Evolutionary conservation across 2,797 vertebrate species (phyloP).

Genomic region (Diplodus sargus): DNA sequence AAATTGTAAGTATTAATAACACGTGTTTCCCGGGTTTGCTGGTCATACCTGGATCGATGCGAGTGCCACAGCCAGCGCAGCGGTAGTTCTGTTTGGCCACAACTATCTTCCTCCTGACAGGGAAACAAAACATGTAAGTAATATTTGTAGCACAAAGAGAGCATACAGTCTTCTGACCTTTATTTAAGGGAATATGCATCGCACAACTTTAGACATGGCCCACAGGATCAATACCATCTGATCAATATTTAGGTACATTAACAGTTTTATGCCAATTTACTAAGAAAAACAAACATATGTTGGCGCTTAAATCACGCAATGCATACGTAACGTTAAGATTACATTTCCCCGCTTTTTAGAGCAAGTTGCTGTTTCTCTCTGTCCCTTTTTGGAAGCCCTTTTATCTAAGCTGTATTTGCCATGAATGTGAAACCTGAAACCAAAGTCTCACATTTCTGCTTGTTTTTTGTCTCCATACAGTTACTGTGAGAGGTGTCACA

Average conservation of each 20-base stretch:
- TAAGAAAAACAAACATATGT: no score
- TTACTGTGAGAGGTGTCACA: neutral
- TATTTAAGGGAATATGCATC: neutral
- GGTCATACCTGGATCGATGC: slow-evolving; percentile 91
- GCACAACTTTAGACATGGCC: neutral
- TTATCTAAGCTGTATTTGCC: neutral
- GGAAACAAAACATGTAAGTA: neutral
- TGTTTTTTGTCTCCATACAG: neutral
- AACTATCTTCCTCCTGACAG: slow-evolving; percentile 91
- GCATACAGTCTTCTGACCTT: neutral
- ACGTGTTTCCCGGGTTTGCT: neutral
- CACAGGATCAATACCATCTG: neutral
- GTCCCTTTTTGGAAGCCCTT: neutral
- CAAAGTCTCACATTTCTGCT: neutral
- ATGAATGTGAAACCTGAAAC: neutral
- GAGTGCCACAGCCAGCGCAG: slow-evolving; percentile 96
- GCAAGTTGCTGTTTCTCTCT: neutral
- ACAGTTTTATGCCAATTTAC: no score
- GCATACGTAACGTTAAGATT: no score
- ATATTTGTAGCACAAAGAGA: neutral
- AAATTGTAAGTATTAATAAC: no score
- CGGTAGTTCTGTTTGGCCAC: slow-evolving; percentile 97
- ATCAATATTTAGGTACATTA: neutral
- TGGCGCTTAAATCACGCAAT: no score
- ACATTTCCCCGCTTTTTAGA: neutral